Evolutionary conservation across 2,113 vertebrate species (phyloP).

Genomic region (Thryonomys swinderianus): DNA sequence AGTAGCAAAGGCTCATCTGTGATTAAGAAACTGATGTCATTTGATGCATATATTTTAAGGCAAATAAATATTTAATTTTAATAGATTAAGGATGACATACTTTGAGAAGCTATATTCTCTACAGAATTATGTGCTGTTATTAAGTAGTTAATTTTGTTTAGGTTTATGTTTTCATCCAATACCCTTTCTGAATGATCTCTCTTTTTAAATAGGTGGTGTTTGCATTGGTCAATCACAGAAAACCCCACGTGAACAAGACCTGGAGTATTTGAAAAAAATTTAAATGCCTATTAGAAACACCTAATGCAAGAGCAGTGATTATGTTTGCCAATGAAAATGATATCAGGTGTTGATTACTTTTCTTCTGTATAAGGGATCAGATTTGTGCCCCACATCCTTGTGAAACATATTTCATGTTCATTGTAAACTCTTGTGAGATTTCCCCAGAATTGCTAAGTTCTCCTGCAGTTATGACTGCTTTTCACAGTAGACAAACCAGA

Average conservation of each 20-base stretch:
- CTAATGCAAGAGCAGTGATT: constrained; percentile 97
- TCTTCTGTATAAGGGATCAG: constrained; percentile 48
- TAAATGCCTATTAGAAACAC: constrained; percentile 95
- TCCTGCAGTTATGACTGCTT: background rate
- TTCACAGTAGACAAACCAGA: constrained; percentile 19
- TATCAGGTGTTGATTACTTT: constrained; percentile 90
- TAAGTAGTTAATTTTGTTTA: constrained; percentile 40
- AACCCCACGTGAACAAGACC: constrained; percentile 95
- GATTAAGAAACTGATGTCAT: constrained; percentile 1
- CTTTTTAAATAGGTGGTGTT: constrained; percentile 91
- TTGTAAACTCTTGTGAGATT: constrained; percentile 57
- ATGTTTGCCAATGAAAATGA: constrained; percentile 99
- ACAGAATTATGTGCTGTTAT: constrained; percentile 46
- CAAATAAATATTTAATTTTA: constrained; percentile 40
- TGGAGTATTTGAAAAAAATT: constrained; percentile 99
- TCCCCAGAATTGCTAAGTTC: constrained; percentile 33
- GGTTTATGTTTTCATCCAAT: constrained; percentile 42
- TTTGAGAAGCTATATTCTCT: constrained; percentile 32
- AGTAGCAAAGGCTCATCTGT: background rate
- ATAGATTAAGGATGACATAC: constrained; percentile 1
- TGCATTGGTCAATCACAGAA: constrained; percentile 99
- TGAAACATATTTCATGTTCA: constrained; percentile 27
- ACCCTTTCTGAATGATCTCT: background rate
- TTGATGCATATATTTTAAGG: constrained; percentile 24
- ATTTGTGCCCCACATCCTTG: constrained; percentile 13